phyloP scores from a whole-genome alignment of 2,888 invertebrate genomes.

The Tuta absoluta region DNA sequence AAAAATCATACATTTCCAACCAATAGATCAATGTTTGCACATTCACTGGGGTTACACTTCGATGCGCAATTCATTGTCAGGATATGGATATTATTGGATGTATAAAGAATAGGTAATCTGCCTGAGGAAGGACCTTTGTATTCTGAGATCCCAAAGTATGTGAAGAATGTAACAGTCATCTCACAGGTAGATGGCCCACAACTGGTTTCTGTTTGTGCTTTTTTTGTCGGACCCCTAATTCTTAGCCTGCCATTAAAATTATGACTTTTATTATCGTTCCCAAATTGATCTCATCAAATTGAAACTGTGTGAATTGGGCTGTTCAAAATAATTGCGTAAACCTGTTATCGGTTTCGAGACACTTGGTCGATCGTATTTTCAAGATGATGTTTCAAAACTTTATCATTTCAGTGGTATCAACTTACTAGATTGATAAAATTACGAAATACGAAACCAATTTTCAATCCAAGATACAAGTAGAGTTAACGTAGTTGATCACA shows the following conservation, averaged over 20 bases:
- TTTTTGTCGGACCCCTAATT: conserved; percentile 34
- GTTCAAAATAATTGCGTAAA: conserved; percentile 19
- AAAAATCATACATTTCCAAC: conserved; percentile 11
- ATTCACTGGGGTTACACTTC: conserved; percentile 12
- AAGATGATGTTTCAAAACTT: conserved; percentile 22
- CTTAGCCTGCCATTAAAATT: conserved; percentile 29
- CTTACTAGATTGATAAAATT: conserved; percentile 4
- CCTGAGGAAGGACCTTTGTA: conserved; percentile 15
- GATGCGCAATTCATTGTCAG: conserved; percentile 26
- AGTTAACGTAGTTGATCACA: conserved; percentile 2
- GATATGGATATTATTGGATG: conserved; percentile 5
- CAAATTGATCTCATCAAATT: conserved; percentile 11
- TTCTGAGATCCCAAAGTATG: conserved; percentile 36
- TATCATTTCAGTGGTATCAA: conserved; percentile 20
- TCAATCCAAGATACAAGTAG: background rate
- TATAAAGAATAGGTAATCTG: background rate
- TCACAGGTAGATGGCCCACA: conserved; percentile 46
- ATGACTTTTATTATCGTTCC: conserved; percentile 17
- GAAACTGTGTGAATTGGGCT: conserved; percentile 23
- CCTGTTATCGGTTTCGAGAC: conserved; percentile 1
- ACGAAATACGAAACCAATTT: conserved; percentile 3
- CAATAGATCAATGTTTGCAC: conserved; percentile 18
- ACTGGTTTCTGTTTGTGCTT: conserved; percentile 44
- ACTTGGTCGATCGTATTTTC: background rate
- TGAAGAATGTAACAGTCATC: conserved; percentile 47